phyloP scores from a whole-genome alignment of 2,797 vertebrate species.

The Cossypha dichroa region DNA sequence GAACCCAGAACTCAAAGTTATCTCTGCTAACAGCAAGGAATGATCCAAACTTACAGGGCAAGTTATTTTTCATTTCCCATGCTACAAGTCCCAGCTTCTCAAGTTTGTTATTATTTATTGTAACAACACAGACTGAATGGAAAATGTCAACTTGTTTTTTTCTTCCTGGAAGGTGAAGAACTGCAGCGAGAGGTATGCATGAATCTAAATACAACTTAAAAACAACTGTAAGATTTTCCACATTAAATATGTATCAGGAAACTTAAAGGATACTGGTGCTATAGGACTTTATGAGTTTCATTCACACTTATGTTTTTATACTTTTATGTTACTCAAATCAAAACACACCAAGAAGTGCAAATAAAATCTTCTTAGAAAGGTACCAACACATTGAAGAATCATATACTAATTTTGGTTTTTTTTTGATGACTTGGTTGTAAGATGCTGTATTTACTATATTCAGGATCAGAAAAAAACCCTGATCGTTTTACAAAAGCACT shows the following conservation, averaged over 20 bases:
- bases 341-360: neutral
- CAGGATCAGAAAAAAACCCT: neutral
- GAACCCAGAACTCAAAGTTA: neutral
- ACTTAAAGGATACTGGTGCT: neutral
- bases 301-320: neutral
- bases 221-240: neutral
- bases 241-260: neutral
- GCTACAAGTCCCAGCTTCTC: neutral
- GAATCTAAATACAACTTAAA: neutral
- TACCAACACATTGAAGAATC: neutral
- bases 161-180: neutral
- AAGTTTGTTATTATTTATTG: neutral
- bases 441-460: neutral
- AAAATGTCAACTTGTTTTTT: neutral
- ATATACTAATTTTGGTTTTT: neutral
- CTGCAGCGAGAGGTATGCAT: neutral
- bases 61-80: neutral
- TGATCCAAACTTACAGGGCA: neutral
- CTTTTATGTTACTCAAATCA: neutral
- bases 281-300: neutral
- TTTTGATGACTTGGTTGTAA: neutral
- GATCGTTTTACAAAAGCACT: neutral
- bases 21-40: neutral
- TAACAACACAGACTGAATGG: neutral
- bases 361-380: neutral